phyloP scores from a whole-genome alignment of 2,797 vertebrate species.

The Halcyon smyrnensis region DNA sequence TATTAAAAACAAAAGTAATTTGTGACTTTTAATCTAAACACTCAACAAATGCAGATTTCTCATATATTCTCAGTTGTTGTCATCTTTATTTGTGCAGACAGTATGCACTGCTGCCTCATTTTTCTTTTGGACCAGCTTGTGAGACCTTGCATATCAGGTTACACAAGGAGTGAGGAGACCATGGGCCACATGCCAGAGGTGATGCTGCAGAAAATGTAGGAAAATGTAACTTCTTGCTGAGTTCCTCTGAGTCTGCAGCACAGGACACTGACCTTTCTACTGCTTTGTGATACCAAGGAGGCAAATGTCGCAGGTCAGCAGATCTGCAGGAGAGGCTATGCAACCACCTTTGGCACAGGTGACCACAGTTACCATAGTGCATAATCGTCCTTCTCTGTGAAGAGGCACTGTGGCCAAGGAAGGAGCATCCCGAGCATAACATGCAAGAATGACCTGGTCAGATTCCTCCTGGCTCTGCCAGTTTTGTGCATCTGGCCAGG shows the following conservation, averaged over 20 bases:
- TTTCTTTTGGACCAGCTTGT: background rate
- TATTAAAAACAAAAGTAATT: background rate
- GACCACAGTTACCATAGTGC: background rate
- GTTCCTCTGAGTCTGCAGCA: rapidly evolving
- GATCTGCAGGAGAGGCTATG: background rate
- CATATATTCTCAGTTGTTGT: background rate
- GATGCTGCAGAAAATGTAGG: background rate
- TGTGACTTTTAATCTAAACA: background rate
- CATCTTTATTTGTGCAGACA: background rate
- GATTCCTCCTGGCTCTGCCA: background rate
- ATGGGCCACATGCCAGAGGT: background rate
- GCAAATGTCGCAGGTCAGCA: background rate
- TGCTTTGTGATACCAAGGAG: background rate
- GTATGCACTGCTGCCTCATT: rapidly evolving
- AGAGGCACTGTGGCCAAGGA: rapidly evolving
- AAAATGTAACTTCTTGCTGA: background rate
- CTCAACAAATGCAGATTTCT: background rate
- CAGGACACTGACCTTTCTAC: background rate
- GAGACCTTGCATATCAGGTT: background rate
- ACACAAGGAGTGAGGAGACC: background rate
- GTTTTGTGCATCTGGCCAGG: background rate
- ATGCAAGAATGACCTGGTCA: background rate
- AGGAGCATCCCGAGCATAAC: background rate
- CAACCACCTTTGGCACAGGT: background rate
- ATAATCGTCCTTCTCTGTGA: background rate